Evolutionary conservation across 2,888 invertebrate species (phyloP).

Genomic region (Andrena bucephala): DNA sequence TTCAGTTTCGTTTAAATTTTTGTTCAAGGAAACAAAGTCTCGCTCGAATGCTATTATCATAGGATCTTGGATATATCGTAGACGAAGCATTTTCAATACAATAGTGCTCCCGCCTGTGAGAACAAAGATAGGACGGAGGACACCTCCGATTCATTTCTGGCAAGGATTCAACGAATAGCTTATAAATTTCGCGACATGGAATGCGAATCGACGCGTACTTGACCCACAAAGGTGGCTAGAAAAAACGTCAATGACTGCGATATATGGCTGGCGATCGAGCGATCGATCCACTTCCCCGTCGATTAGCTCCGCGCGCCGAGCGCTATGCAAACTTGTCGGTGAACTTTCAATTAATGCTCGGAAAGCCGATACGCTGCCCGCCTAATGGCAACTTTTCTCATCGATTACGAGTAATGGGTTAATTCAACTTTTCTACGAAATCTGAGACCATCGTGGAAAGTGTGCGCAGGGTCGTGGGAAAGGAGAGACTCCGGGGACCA

Average conservation of each 20-base stretch:
- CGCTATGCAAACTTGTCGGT: constrained; percentile 3
- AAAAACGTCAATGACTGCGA: constrained; percentile 20
- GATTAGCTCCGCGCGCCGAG: neutral
- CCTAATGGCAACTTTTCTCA: neutral
- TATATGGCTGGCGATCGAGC: constrained; percentile 12
- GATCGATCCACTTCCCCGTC: constrained; percentile 12
- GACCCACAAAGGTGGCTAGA: constrained; percentile 42
- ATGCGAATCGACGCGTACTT: constrained; percentile 44
- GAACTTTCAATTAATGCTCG: constrained; percentile 15
- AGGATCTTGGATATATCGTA: no score
- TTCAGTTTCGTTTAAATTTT: neutral
- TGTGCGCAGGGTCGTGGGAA: no score
- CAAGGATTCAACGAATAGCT: constrained; percentile 36
- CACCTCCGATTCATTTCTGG: constrained; percentile 38
- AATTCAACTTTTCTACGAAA: neutral
- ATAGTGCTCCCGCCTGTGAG: neutral
- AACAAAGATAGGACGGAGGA: constrained; percentile 41
- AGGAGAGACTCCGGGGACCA: no score
- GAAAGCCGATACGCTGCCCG: neutral
- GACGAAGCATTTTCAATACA: neutral
- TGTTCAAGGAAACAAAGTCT: neutral
- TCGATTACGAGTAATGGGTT: neutral
- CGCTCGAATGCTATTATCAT: neutral
- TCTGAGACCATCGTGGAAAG: neutral
- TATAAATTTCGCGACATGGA: constrained; percentile 37